Conservation (phyloP, 2,797 vertebrate genomes). For the Monodelphis domestica region DNA sequence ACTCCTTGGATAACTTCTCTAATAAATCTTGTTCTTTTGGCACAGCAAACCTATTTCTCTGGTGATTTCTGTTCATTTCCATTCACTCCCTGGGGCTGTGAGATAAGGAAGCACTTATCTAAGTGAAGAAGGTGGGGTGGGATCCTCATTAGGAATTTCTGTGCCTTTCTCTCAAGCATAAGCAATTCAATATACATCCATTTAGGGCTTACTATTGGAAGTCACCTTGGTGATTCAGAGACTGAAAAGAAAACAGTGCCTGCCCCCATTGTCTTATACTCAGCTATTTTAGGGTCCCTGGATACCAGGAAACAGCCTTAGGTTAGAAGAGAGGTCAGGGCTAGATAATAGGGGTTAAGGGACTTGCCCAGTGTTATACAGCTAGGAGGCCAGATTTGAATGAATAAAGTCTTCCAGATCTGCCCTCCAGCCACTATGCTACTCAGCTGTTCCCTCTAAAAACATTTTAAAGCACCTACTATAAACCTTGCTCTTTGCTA, state of each 20-base stretch:
- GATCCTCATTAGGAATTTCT: background rate
- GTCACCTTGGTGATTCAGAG: background rate
- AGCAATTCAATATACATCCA: background rate
- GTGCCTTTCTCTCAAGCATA: background rate
- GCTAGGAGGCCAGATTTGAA: no score
- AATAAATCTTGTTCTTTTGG: slow-evolving; percentile 75
- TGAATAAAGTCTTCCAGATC: no score
- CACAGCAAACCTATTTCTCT: slow-evolving; percentile 46
- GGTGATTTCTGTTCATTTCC: slow-evolving; percentile 24
- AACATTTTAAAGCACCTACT: background rate
- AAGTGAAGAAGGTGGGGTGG: background rate
- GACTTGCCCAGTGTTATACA: no score
- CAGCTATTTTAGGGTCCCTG: background rate
- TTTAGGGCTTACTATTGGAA: background rate
- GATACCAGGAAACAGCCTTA: background rate
- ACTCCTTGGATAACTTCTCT: slow-evolving; percentile 29
- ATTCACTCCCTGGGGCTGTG: background rate
- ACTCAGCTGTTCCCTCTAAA: no score
- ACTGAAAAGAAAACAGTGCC: background rate
- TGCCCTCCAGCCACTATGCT: no score
- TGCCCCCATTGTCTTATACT: background rate
- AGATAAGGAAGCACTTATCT: background rate
- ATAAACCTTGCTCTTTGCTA: background rate
- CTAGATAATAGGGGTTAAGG: no score
- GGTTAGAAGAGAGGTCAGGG: no score